A percentile compares a stretch with the other conserved stretches of the same genome.
Conservation (phyloP, 2,797 vertebrate species). For the Jordanella pulchra region DNA sequence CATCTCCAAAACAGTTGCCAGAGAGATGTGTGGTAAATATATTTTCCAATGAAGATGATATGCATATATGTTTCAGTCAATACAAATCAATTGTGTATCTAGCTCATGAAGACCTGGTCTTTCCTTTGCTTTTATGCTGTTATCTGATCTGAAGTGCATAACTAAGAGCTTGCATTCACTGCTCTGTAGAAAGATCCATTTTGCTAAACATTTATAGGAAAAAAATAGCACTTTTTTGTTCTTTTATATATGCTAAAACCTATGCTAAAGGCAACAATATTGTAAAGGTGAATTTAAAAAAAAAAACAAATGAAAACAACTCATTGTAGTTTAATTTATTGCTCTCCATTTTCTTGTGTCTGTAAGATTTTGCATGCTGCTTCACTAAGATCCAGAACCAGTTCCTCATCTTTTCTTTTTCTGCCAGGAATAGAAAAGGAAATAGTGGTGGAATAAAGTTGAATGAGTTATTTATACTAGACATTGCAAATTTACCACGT, state of each 20-base stretch:
- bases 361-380: conserved; percentile 52
- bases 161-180: conserved; percentile 46
- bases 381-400: conserved; percentile 45
- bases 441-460: conserved; percentile 31
- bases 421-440: conserved; percentile 53
- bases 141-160: conserved; percentile 55
- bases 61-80: conserved; percentile 31
- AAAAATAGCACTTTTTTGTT: conserved; percentile 34
- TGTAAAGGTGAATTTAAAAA: conserved; percentile 51
- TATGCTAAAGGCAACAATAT: conserved; percentile 52
- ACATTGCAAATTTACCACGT: conserved; percentile 9
- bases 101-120: conserved; percentile 49
- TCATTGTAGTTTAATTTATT: conserved; percentile 61
- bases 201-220: conserved; percentile 40
- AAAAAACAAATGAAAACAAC: conserved; percentile 36
- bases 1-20: neutral
- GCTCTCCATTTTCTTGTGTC: conserved; percentile 59
- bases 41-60: conserved; percentile 1
- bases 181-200: conserved; percentile 66
- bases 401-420: conserved; percentile 58
- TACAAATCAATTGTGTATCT: conserved; percentile 22
- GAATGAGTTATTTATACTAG: conserved; percentile 29
- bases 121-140: conserved; percentile 47
- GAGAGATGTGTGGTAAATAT: conserved; percentile 2
- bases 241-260: conserved; percentile 56